A percentile compares a stretch with the other conserved stretches of the same genome.
phyloP scores from a whole-genome alignment of 2,888 invertebrate species.

The Coenonympha glycerion region DNA sequence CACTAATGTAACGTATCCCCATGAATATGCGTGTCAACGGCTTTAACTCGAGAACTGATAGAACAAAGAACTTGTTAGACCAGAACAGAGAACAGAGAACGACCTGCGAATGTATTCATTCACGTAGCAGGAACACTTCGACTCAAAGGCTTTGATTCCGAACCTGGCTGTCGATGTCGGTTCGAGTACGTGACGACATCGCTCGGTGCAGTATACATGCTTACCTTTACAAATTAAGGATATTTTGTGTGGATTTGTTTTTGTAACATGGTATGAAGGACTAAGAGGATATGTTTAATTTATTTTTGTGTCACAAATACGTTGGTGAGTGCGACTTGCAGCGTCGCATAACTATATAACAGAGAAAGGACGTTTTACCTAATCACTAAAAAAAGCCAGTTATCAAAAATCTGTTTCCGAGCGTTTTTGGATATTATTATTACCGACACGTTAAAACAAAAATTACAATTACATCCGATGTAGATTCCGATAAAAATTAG shows the following conservation, averaged over 20 bases:
- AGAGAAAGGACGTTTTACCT: too few relatives aligned
- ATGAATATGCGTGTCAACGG: slow-evolving; percentile 22
- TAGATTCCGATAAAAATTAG: too few relatives aligned
- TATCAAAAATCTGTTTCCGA: too few relatives aligned
- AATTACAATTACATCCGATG: too few relatives aligned
- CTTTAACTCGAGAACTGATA: slow-evolving; percentile 14
- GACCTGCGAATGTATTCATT: slow-evolving; percentile 44
- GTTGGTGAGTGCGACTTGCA: too few relatives aligned
- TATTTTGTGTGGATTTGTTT: neutral
- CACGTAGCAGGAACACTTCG: slow-evolving; percentile 28
- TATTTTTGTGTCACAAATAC: too few relatives aligned
- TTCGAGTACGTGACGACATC: neutral
- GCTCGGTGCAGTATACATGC: neutral
- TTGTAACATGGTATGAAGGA: neutral
- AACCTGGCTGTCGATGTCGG: neutral
- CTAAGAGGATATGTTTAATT: too few relatives aligned
- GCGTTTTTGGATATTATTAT: too few relatives aligned
- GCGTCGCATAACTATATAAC: too few relatives aligned
- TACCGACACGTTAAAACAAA: too few relatives aligned
- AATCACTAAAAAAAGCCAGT: too few relatives aligned
- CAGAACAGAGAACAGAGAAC: slow-evolving; percentile 31
- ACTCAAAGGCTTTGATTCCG: slow-evolving; percentile 3
- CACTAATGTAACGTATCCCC: too few relatives aligned
- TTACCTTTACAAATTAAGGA: neutral
- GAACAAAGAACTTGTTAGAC: slow-evolving; percentile 18